Conservation (phyloP, 2,797 vertebrate species). For the Xenopus petersii region DNA sequence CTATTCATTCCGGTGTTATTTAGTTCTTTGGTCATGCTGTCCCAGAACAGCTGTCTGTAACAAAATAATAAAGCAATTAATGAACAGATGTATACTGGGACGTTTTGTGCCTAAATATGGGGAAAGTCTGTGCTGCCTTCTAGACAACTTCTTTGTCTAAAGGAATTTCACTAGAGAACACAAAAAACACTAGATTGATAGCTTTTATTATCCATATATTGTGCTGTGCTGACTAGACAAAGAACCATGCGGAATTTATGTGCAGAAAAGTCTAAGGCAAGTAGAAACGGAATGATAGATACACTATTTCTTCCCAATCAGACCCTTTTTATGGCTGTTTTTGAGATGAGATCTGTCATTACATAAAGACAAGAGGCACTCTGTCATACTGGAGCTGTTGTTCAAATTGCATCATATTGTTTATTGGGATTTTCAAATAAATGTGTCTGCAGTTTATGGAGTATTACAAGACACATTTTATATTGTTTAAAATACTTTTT, state of each 20-base stretch:
- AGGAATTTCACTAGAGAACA: constrained; percentile 19
- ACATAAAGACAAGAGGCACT: constrained; percentile 38
- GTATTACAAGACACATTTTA: constrained; percentile 45
- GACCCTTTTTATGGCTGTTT: constrained; percentile 39
- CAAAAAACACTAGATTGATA: constrained; percentile 31
- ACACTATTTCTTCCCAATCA: constrained; percentile 38
- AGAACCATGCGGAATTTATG: constrained; percentile 36
- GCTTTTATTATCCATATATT: constrained; percentile 39
- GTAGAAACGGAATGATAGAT: constrained; percentile 36
- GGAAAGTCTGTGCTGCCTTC: not conserved
- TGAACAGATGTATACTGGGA: not conserved
- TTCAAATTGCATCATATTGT: constrained; percentile 46
- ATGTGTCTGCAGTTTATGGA: constrained; percentile 45
- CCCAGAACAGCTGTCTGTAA: not conserved
- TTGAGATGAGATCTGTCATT: constrained; percentile 45
- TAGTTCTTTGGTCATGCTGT: not conserved
- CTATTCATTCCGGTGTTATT: not conserved
- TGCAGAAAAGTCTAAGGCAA: constrained; percentile 38
- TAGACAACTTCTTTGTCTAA: not conserved
- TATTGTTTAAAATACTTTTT: constrained; percentile 41
- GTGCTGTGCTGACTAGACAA: constrained; percentile 38
- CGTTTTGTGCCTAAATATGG: not conserved
- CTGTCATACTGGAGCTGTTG: constrained; percentile 37
- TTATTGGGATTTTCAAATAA: constrained; percentile 47
- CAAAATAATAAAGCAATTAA: not conserved